Conservation (phyloP, 2,797 vertebrate species). For the Smutsia temminckii region DNA sequence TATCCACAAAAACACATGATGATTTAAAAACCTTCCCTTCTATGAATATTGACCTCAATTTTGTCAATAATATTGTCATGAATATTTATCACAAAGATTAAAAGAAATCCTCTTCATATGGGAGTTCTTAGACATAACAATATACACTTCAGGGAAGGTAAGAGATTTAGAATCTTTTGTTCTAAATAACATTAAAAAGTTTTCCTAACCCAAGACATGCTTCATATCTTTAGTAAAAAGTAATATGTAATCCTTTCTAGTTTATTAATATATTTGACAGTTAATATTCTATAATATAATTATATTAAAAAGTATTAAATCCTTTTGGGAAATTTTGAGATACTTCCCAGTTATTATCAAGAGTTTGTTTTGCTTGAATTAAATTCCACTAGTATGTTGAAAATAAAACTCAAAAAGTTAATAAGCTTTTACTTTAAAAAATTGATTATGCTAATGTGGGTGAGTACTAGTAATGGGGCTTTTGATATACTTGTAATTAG, state of each 20-base stretch:
- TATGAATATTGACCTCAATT: not conserved
- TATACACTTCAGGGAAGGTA: not conserved
- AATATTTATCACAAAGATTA: not conserved
- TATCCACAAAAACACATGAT: not conserved
- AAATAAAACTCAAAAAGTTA: slow-evolving; percentile 39
- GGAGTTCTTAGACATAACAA: not conserved
- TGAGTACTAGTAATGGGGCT: not conserved
- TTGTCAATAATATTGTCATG: not conserved
- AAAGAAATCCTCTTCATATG: not conserved
- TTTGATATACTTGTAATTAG: slow-evolving; percentile 28
- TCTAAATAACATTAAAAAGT: not conserved
- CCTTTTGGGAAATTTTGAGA: slow-evolving; percentile 7
- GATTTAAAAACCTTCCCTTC: not conserved
- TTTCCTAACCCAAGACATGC: not conserved
- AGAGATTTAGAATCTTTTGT: not conserved
- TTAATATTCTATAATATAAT: slow-evolving; percentile 2
- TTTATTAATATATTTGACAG: not conserved
- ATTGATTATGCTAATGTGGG: slow-evolving; percentile 42
- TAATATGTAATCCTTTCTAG: not conserved
- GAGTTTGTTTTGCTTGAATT: slow-evolving; percentile 33
- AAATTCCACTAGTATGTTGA: not conserved
- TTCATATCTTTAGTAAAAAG: not conserved
- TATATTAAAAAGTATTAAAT: slow-evolving; percentile 20
- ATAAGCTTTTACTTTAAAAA: slow-evolving; percentile 10
- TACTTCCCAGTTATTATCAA: slow-evolving; percentile 19